These are phyloP conservation scores for Melanostoma mellinum DNA, from an alignment of 2,888 invertebrate genomes.

Conservation along the genomic window DNA sequence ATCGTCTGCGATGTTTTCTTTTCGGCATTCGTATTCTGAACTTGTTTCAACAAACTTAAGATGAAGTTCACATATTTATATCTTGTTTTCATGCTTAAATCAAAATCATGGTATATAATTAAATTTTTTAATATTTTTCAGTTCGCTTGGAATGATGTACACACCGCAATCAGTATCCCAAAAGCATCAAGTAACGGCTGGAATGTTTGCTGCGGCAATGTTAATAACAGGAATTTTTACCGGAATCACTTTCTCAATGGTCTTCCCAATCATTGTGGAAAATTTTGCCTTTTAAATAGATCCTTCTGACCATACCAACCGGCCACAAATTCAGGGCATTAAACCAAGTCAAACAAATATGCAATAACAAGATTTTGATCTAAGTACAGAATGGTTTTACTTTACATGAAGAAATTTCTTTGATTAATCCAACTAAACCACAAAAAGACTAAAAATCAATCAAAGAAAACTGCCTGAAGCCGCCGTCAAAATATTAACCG, in stretches of 20 bases:
- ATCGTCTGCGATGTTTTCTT: no score
- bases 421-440: neutral
- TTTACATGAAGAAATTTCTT: conserved; percentile 12
- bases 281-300: conserved; percentile 64
- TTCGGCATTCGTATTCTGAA: no score
- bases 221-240: conserved; percentile 93
- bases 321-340: conserved; percentile 21
- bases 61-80: neutral
- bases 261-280: conserved; percentile 86
- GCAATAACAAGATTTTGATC: conserved; percentile 14
- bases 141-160: conserved; percentile 83
- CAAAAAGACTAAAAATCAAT: neutral
- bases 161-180: conserved; percentile 87
- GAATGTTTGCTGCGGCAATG: conserved; percentile 97
- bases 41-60: no score
- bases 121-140: conserved; percentile 80
- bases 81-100: conserved; percentile 33
- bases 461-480: conserved; percentile 1
- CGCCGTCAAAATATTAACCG: neutral
- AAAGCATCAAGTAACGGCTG: conserved; percentile 92
- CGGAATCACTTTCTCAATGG: conserved; percentile 90
- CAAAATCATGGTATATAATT: neutral
- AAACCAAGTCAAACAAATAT: conserved; percentile 20
- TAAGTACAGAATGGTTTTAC: conserved; percentile 26
- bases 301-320: neutral